Evolutionary conservation across 2,113 vertebrate species (phyloP).

Genomic region (Eulemur rufifrons): DNA sequence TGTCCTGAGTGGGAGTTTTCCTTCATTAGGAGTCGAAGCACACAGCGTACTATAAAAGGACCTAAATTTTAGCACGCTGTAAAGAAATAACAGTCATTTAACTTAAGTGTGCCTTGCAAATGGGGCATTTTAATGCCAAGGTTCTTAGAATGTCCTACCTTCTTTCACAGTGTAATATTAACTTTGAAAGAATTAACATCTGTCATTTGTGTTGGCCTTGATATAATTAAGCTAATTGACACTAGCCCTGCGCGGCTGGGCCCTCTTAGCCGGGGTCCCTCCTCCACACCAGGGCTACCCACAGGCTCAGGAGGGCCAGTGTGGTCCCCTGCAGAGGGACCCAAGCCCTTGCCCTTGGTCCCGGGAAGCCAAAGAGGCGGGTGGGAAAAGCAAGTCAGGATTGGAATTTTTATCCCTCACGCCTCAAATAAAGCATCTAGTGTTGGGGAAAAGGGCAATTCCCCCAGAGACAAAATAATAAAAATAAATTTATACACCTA

Average conservation of each 20-base stretch:
- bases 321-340: background rate
- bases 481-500: background rate
- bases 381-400: background rate
- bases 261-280: background rate
- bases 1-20: slow-evolving; percentile 57
- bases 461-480: slow-evolving; percentile 14
- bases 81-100: slow-evolving; percentile 66
- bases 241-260: background rate
- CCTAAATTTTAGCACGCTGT: background rate
- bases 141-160: background rate
- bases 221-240: background rate
- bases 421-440: background rate
- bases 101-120: background rate
- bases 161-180: background rate
- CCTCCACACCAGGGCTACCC: background rate
- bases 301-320: accelerated
- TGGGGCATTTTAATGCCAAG: background rate
- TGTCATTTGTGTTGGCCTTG: background rate
- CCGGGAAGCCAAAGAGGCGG: background rate
- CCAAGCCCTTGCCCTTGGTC: background rate
- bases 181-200: background rate
- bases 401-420: background rate
- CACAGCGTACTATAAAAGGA: slow-evolving; percentile 47
- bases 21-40: slow-evolving; percentile 37
- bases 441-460: background rate